Conservation (phyloP, 1,140 invertebrate genomes). For the Medauroidea extradentata region DNA sequence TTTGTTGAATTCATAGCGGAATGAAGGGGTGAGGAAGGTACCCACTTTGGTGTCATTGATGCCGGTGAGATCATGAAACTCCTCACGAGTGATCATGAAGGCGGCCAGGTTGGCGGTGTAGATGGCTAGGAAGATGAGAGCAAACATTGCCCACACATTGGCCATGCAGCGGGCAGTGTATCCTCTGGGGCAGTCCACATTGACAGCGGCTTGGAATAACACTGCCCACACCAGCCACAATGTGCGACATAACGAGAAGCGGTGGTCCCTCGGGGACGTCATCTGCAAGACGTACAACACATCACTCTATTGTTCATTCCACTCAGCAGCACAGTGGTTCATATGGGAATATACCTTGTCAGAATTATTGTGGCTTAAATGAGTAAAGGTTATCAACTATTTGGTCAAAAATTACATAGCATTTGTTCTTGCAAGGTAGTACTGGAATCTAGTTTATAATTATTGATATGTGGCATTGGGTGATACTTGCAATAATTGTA, state of each 20-base stretch:
- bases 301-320: no score
- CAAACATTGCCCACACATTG: conserved; percentile 62
- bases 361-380: no score
- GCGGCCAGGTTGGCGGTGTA: conserved; percentile 62
- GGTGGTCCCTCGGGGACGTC: conserved; percentile 59
- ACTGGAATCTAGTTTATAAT: no score
- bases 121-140: conserved; percentile 50
- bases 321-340: no score
- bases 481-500: no score
- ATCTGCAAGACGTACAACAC: conserved; percentile 12
- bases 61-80: conserved; percentile 56
- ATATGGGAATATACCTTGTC: no score
- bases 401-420: no score
- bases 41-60: conserved; percentile 55
- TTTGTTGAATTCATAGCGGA: no score
- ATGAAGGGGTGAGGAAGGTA: no score
- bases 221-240: conserved; percentile 99
- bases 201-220: conserved; percentile 94
- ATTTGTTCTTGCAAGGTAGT: no score
- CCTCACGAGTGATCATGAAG: conserved; percentile 67
- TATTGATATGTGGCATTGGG: no score
- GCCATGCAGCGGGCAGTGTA: conserved; percentile 70
- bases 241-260: conserved; percentile 93
- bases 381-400: no score
- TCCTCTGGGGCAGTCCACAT: conserved; percentile 90